Conservation (phyloP, 2,113 vertebrate species). For the Cryptomyrus ogoouensis region DNA sequence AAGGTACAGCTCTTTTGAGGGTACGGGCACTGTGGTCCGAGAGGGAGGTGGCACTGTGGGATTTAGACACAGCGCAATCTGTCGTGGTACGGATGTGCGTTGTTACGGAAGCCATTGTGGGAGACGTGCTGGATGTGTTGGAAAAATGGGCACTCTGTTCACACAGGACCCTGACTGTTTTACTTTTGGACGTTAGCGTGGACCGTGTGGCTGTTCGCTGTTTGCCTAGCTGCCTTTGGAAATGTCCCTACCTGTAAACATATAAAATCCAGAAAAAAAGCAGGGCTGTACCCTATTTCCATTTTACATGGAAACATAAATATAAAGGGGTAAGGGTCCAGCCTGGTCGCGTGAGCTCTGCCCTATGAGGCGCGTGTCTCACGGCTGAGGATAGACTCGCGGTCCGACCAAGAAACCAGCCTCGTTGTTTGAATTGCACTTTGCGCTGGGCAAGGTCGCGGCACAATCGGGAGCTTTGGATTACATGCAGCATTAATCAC, state of each 20-base stretch:
- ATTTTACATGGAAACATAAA: background rate
- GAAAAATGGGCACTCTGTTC: background rate
- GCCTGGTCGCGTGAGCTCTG: background rate
- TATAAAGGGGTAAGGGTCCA: background rate
- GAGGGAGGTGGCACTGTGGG: conserved; percentile 46
- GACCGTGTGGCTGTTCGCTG: background rate
- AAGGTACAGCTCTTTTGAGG: conserved; percentile 55
- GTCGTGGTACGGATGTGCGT: conserved; percentile 51
- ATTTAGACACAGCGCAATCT: conserved; percentile 65
- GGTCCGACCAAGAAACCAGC: background rate
- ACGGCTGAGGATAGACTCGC: background rate
- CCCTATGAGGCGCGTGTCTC: background rate
- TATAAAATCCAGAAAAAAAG: background rate
- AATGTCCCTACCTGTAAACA: background rate
- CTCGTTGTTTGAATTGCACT: background rate
- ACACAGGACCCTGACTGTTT: background rate
- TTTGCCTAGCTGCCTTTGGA: background rate
- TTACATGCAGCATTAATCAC: background rate
- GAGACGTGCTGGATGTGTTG: conserved; percentile 23
- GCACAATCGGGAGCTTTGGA: background rate
- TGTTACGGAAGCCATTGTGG: conserved; percentile 31
- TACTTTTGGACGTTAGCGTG: background rate
- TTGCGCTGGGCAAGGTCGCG: background rate
- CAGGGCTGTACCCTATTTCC: background rate
- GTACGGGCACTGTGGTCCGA: conserved; percentile 53